phyloP scores from a whole-genome alignment of 2,113 vertebrate species.

The Oostethus manadensis region DNA sequence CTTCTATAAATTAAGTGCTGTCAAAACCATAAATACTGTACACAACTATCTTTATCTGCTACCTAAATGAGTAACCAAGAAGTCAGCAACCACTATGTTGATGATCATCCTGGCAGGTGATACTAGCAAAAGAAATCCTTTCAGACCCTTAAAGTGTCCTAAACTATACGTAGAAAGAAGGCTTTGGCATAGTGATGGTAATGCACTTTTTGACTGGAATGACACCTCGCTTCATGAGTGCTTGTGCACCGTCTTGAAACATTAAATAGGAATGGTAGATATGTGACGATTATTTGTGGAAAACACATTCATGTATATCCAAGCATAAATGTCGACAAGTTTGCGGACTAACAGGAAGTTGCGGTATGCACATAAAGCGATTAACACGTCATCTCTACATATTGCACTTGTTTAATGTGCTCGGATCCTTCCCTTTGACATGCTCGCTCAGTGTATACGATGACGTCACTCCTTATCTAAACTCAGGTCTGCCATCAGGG shows the following conservation, averaged over 20 bases:
- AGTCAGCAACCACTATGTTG: slow-evolving; percentile 7
- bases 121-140: slow-evolving; percentile 13
- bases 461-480: not conserved
- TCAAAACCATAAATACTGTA: slow-evolving; percentile 83
- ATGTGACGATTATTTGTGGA: slow-evolving; percentile 32
- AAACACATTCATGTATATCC: slow-evolving; percentile 20
- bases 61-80: slow-evolving; percentile 35
- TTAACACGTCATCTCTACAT: slow-evolving; percentile 46
- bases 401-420: slow-evolving; percentile 47
- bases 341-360: slow-evolving; percentile 18
- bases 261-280: slow-evolving; percentile 11
- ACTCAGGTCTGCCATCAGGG: slow-evolving; percentile 1
- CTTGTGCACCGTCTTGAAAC: slow-evolving; percentile 28
- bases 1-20: slow-evolving; percentile 81
- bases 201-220: slow-evolving; percentile 33
- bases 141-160: slow-evolving; percentile 11
- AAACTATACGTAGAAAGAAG: slow-evolving; percentile 25
- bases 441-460: slow-evolving; percentile 2
- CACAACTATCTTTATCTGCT: slow-evolving; percentile 59
- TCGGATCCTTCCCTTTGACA: slow-evolving; percentile 7
- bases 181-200: slow-evolving; percentile 46
- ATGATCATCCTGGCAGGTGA: slow-evolving; percentile 12
- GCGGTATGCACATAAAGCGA: slow-evolving; percentile 13
- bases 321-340: slow-evolving; percentile 16
- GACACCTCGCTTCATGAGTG: slow-evolving; percentile 22